A percentile compares a stretch with the other conserved stretches of the same genome.
Evolutionary conservation across 2,888 invertebrate genomes (phyloP).

Genomic region (Thera britannica): DNA sequence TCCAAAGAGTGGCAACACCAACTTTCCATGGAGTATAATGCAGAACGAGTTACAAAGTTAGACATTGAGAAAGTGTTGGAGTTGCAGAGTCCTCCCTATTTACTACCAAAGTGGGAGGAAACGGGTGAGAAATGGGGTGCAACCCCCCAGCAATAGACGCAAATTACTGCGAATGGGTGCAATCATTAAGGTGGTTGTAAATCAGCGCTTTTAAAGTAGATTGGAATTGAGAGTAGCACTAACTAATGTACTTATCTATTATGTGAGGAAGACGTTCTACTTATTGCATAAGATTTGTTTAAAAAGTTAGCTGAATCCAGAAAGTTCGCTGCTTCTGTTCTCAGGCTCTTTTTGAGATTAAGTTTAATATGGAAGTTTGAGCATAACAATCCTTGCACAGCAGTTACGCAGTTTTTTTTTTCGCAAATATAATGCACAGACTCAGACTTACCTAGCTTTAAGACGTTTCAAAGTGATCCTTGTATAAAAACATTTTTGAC

Average conservation of each 20-base stretch:
- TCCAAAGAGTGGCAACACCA: not conserved
- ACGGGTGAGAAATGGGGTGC: not conserved
- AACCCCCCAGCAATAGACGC: constrained; percentile 14
- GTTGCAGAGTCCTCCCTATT: constrained; percentile 10
- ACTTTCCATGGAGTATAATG: constrained; percentile 13
- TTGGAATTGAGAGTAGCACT: not conserved
- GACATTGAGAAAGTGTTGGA: constrained; percentile 30
- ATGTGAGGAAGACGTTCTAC: too few relatives aligned
- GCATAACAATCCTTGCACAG: too few relatives aligned
- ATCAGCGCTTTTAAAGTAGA: constrained; percentile 4
- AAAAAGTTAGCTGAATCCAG: too few relatives aligned
- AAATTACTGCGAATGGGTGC: constrained; percentile 30
- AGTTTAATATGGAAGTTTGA: too few relatives aligned
- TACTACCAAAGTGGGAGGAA: constrained; percentile 1
- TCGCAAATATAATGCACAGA: too few relatives aligned
- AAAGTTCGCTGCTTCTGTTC: too few relatives aligned
- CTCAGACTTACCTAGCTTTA: too few relatives aligned
- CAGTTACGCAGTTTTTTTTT: too few relatives aligned
- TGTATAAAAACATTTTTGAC: too few relatives aligned
- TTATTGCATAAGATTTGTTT: too few relatives aligned
- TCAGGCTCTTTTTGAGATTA: too few relatives aligned
- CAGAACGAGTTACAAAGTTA: constrained; percentile 25
- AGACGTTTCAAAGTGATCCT: too few relatives aligned
- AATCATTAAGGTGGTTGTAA: constrained; percentile 15
- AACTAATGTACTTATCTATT: not conserved